phyloP scores from a whole-genome alignment of 2,113 vertebrate species.

The Coregonus clupeaformis region DNA sequence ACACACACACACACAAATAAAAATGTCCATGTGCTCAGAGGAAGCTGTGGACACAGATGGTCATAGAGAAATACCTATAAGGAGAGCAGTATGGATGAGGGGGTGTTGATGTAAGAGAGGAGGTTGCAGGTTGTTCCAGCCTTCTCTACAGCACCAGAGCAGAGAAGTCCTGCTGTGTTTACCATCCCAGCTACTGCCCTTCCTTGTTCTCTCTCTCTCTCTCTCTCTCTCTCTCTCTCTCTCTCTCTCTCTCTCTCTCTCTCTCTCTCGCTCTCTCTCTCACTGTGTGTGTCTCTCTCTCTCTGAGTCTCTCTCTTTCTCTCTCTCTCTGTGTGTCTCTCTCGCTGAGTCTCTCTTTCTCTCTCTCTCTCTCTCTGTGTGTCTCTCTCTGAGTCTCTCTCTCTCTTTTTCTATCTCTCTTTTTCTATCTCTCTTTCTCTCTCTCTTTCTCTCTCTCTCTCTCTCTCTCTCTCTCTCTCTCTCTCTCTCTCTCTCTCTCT shows the following conservation, averaged over 20 bases:
- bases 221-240: slow-evolving; percentile 6
- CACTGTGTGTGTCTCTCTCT: too few relatives aligned
- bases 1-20: slow-evolving; percentile 19
- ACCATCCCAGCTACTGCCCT: not conserved
- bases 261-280: slow-evolving; percentile 7
- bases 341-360: too few relatives aligned
- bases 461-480: not conserved
- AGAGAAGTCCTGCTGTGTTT: not conserved
- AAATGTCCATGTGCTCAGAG: slow-evolving; percentile 28
- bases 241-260: not conserved
- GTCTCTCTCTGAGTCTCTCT: not conserved
- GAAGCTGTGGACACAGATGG: slow-evolving; percentile 11
- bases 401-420: not conserved
- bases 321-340: too few relatives aligned
- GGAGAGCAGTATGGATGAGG: too few relatives aligned
- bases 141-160: not conserved
- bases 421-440: not conserved
- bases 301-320: too few relatives aligned
- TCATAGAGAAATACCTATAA: too few relatives aligned
- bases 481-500: too few relatives aligned
- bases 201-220: not conserved
- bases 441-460: too few relatives aligned
- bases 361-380: too few relatives aligned
- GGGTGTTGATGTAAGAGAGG: not conserved
- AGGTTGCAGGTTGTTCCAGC: not conserved